Percentiles rank a stretch among this genome's conserved stretches.
Conservation (phyloP, 2,113 vertebrate species). For the Lepus americanus region DNA sequence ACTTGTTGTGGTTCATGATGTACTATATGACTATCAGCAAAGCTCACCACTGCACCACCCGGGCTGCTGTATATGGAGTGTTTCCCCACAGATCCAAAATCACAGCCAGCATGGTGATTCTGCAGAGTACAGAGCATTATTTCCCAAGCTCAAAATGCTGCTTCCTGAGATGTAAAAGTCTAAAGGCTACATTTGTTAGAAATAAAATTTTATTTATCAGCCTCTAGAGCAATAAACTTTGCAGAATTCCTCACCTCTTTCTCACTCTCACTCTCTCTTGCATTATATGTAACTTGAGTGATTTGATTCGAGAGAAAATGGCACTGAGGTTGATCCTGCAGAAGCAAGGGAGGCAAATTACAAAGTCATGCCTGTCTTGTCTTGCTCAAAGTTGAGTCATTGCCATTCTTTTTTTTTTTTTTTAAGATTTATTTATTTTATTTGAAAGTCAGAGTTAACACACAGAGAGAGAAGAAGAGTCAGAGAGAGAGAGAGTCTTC, state of each 20-base stretch:
- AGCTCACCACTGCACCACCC: no score
- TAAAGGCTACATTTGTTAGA: conserved; percentile 35
- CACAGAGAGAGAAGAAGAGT: no score
- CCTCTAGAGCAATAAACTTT: background rate
- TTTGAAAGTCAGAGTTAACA: no score
- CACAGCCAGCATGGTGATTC: no score
- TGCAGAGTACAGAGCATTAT: background rate
- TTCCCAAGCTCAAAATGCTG: conserved; percentile 36
- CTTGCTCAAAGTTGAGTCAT: background rate
- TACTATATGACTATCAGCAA: no score
- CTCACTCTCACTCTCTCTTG: background rate
- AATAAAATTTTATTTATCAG: conserved; percentile 28
- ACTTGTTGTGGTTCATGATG: no score
- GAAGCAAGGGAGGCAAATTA: background rate
- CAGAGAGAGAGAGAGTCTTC: no score
- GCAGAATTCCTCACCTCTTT: background rate
- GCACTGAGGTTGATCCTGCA: background rate
- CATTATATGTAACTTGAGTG: background rate
- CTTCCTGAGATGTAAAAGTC: background rate
- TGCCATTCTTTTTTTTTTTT: conserved; percentile 39
- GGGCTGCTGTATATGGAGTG: no score
- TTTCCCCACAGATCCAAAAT: no score
- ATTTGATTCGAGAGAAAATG: conserved; percentile 9
- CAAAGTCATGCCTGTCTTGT: background rate
- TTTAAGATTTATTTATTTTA: no score